Conservation (phyloP, 2,113 vertebrate genomes). For the Mugil cephalus region DNA sequence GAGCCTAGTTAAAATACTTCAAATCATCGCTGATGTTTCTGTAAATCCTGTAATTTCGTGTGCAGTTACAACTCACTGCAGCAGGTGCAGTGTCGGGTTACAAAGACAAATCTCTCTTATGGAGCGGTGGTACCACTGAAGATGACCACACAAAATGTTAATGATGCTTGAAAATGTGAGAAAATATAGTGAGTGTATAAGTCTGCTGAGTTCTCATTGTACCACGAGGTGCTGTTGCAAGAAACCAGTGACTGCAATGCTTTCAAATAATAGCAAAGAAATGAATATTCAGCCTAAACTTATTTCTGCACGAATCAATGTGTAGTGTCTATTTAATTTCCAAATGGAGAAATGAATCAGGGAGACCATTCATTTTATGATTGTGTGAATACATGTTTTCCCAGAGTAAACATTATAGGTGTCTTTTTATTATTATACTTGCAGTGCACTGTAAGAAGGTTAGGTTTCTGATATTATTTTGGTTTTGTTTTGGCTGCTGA, state of each 20-base stretch:
- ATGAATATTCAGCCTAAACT: no score
- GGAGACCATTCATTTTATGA: background rate
- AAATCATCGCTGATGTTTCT: no score
- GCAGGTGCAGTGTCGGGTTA: no score
- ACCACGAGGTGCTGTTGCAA: background rate
- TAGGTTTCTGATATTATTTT: background rate
- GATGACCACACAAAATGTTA: background rate
- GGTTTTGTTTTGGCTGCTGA: slow-evolving; percentile 2
- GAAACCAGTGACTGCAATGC: background rate
- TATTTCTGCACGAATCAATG: background rate
- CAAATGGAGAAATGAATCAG: slow-evolving; percentile 20
- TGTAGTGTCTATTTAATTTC: slow-evolving; percentile 8
- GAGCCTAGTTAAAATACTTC: no score
- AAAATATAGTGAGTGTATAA: no score
- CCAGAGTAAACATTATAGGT: background rate
- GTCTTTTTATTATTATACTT: background rate
- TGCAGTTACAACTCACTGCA: no score
- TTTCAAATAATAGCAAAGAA: background rate
- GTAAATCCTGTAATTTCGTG: no score
- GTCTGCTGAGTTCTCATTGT: background rate
- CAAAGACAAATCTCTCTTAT: no score
- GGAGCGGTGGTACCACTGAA: background rate
- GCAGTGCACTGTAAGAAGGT: background rate
- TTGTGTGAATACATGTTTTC: background rate
- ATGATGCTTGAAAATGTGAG: background rate